phyloP scores from a whole-genome alignment of 2,888 invertebrate species.

The Gibbula magus region DNA sequence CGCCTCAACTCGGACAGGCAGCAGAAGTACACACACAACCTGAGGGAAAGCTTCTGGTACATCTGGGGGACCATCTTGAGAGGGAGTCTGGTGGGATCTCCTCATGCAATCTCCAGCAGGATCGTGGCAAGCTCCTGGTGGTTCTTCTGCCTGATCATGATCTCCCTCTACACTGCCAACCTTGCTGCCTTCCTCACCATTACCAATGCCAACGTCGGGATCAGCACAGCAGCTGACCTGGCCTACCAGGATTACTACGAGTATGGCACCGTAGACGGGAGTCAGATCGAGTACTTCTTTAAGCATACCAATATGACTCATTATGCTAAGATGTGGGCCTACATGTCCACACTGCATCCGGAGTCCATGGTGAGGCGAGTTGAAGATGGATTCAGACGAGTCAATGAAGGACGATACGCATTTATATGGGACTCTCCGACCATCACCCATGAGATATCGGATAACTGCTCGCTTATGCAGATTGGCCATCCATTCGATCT shows the following conservation, averaged over 20 bases:
- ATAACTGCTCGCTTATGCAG: slow-evolving; percentile 66
- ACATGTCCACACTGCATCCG: slow-evolving; percentile 60
- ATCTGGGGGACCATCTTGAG: slow-evolving; percentile 69
- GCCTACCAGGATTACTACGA: slow-evolving; percentile 62
- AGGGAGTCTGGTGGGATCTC: slow-evolving; percentile 62
- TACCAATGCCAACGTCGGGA: slow-evolving; percentile 48
- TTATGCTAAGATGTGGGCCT: slow-evolving; percentile 66
- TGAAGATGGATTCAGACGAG: slow-evolving; percentile 61
- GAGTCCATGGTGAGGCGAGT: slow-evolving; percentile 59
- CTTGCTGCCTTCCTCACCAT: slow-evolving; percentile 70
- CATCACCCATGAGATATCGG: slow-evolving; percentile 62
- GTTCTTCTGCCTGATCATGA: slow-evolving; percentile 68
- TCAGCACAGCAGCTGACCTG: slow-evolving; percentile 63
- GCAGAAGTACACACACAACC: slow-evolving; percentile 51
- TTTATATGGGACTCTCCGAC: slow-evolving; percentile 72
- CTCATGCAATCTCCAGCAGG: slow-evolving; percentile 63
- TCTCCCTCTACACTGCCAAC: slow-evolving; percentile 70
- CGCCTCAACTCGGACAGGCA: slow-evolving; percentile 58
- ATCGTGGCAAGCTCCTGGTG: slow-evolving; percentile 68
- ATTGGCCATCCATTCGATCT: slow-evolving; percentile 68
- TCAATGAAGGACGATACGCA: slow-evolving; percentile 63
- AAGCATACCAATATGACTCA: slow-evolving; percentile 62
- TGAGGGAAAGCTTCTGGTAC: slow-evolving; percentile 70
- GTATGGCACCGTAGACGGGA: slow-evolving; percentile 69
- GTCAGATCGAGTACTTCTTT: slow-evolving; percentile 68